Percentiles rank a stretch among this genome's conserved stretches.
Conservation (phyloP, 92 coral and sea anemone species). For the Muricea muricata region DNA sequence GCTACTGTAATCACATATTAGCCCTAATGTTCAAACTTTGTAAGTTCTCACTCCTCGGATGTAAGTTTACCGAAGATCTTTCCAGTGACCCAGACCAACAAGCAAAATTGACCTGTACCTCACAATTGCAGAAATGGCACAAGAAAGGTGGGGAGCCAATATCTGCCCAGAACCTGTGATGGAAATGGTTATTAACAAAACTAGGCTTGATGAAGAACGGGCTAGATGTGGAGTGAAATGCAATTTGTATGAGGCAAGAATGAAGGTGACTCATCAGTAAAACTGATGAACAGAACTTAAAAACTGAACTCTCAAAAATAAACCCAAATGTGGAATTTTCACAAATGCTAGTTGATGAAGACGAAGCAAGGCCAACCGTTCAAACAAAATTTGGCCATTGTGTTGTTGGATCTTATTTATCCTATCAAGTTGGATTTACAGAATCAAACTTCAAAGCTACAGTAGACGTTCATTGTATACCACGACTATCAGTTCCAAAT, state of each 20-base stretch:
- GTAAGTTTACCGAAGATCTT: background rate
- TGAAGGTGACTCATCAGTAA: too few species aligned
- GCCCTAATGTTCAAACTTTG: slow-evolving; percentile 63
- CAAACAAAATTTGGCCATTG: too few species aligned
- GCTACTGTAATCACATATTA: slow-evolving; percentile 63
- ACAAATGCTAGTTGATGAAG: too few species aligned
- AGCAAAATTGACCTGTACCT: slow-evolving; percentile 60
- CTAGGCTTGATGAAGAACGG: slow-evolving; percentile 28
- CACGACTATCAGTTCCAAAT: too few species aligned
- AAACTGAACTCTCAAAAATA: too few species aligned
- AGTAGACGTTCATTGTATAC: too few species aligned
- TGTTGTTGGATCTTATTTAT: too few species aligned
- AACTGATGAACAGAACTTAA: too few species aligned
- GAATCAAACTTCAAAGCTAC: too few species aligned
- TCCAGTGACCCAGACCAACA: slow-evolving; percentile 36
- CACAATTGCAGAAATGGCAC: slow-evolving; percentile 66
- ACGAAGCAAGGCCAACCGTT: too few species aligned
- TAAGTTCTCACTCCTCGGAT: slow-evolving; percentile 36
- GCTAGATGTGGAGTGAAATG: slow-evolving; percentile 56
- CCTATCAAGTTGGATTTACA: too few species aligned
- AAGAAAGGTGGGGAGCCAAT: slow-evolving; percentile 54
- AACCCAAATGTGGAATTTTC: too few species aligned
- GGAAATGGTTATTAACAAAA: slow-evolving; percentile 63
- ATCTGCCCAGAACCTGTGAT: slow-evolving; percentile 56
- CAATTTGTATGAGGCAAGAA: slow-evolving; percentile 70